Conservation (phyloP, 2,797 vertebrate species). For the Urophycis tenuis region DNA sequence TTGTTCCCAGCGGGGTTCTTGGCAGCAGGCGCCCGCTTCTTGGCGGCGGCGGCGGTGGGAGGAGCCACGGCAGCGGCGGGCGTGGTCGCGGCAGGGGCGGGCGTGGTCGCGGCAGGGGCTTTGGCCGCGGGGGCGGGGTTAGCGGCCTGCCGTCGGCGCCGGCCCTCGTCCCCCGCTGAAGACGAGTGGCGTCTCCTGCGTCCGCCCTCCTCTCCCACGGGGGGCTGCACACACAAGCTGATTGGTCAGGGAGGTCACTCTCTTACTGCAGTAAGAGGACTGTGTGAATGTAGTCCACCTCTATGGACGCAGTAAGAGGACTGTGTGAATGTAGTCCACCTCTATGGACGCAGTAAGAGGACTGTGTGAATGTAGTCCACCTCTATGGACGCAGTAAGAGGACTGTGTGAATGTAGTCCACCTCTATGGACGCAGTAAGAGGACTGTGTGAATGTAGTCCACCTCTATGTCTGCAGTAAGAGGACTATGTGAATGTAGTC, state of each 20-base stretch:
- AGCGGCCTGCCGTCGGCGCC: slow-evolving; percentile 66
- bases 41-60: not conserved
- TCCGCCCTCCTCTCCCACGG: slow-evolving; percentile 78
- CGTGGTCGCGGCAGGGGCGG: slow-evolving; percentile 42
- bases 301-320: too few relatives aligned
- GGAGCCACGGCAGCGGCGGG: slow-evolving; percentile 18
- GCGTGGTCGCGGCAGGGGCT: slow-evolving; percentile 50
- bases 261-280: too few relatives aligned
- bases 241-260: slow-evolving; percentile 4
- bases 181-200: slow-evolving; percentile 71
- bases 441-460: too few relatives aligned
- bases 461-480: too few relatives aligned
- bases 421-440: too few relatives aligned
- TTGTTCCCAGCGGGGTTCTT: not conserved
- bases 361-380: too few relatives aligned
- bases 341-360: too few relatives aligned
- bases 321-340: too few relatives aligned
- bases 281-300: too few relatives aligned
- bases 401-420: too few relatives aligned
- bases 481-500: too few relatives aligned
- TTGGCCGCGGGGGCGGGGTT: slow-evolving; percentile 69
- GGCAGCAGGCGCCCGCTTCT: not conserved
- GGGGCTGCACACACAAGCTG: slow-evolving; percentile 72
- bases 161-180: slow-evolving; percentile 71
- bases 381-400: too few relatives aligned